phyloP scores from a whole-genome alignment of 2,888 invertebrate species.

The Isotomurus palustris region DNA sequence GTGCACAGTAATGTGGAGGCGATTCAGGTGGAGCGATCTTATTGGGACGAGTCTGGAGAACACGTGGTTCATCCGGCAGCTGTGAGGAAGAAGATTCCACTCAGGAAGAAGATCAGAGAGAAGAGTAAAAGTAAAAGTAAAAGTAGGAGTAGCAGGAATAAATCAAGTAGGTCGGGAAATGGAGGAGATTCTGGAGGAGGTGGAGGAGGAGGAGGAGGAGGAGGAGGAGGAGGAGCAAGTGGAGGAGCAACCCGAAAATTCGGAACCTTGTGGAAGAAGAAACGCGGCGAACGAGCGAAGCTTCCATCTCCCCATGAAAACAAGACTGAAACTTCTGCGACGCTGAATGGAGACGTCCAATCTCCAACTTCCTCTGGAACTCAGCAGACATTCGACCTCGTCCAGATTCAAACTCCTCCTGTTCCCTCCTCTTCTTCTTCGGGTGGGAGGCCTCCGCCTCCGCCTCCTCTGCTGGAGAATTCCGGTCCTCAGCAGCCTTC shows the following conservation, averaged over 20 bases:
- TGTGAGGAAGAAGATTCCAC: slow-evolving; percentile 77
- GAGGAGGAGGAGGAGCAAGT: slow-evolving; percentile 7
- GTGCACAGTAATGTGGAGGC: slow-evolving; percentile 86
- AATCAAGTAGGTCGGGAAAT: background rate
- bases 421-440: background rate
- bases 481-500: no score
- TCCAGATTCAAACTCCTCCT: slow-evolving; percentile 1
- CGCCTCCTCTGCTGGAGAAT: slow-evolving; percentile 1
- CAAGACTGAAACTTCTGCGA: slow-evolving; percentile 31
- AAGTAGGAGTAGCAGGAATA: slow-evolving; percentile 9
- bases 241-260: slow-evolving; percentile 8
- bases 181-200: slow-evolving; percentile 9
- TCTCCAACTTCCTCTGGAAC: slow-evolving; percentile 10
- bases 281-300: slow-evolving; percentile 14
- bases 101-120: slow-evolving; percentile 72
- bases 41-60: slow-evolving; percentile 58
- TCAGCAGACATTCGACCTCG: slow-evolving; percentile 1
- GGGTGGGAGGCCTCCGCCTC: background rate
- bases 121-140: slow-evolving; percentile 26
- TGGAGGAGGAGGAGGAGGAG: slow-evolving; percentile 22
- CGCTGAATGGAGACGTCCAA: slow-evolving; percentile 26
- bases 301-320: background rate
- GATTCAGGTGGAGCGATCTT: slow-evolving; percentile 72
- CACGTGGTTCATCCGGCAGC: slow-evolving; percentile 78
- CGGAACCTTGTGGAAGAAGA: slow-evolving; percentile 31